Evolutionary conservation across 2,888 invertebrate genomes (phyloP), one percentile per base, ranked within the genome.

Genomic region (Halictus quadricinctus): DNA sequence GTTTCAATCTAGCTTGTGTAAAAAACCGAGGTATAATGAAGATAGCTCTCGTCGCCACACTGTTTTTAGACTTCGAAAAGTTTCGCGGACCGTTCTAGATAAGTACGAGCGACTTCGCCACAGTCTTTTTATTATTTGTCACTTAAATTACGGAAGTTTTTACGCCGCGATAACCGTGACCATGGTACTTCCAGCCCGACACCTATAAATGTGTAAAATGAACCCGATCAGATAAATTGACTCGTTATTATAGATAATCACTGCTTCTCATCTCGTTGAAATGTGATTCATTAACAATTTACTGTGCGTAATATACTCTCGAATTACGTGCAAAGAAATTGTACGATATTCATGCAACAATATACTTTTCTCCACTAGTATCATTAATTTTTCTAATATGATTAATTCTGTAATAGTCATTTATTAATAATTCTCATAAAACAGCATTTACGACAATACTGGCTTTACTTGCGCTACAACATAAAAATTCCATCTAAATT

Each of bases 51-150:
- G 21, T 76, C 64, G 25, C 18, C 64, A 43, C 18, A 64, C 2
- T 46, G 43, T 76, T 76, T 64, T 76, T 76, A 64, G 46, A 64
- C 64, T 76, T 21, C 8, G 29, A 46, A 43, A 76, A 76, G 46
- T 76, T 58, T 43, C 15, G 21, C n/a, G 60, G 21, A 29, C 5
- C 25, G 46, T 29, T 64, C 46, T 3, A 46, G 43, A 66, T 75
- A 76, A 64, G 43, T 29, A 18, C n/a, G 46, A 13, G 41, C n/a
- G 43, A 76, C 76, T 76, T 76, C 29, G 13, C 8, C 18, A 18
- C 66, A 18, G 64, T 48, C 18, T 69, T 36, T 76, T 64, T 64
- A 43, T 64, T 76, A 64, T 58, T 76, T 64, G 64, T 66, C 76
- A 64, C 12, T 76, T 29, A 46, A 64, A 25, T 76, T 64, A 12